phyloP scores from a whole-genome alignment of 2,113 vertebrate genomes.

The Oncorhynchus masou region DNA sequence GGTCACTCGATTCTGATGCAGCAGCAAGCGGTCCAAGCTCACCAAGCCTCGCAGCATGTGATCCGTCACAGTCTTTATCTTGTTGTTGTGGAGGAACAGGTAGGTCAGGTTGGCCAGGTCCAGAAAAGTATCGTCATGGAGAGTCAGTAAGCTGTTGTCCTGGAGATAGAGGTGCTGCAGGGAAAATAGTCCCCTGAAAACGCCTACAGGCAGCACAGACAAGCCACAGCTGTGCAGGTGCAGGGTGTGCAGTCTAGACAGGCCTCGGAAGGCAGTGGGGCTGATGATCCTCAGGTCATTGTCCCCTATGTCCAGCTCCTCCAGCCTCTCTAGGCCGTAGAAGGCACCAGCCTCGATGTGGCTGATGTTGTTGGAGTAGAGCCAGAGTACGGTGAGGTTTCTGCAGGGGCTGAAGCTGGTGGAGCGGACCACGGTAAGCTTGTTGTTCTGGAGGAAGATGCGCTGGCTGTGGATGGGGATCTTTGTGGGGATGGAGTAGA shows the following conservation, averaged over 20 bases:
- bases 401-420: slow-evolving; percentile 77
- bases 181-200: slow-evolving; percentile 78
- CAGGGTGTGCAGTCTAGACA: slow-evolving; percentile 78
- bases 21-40: slow-evolving; percentile 78
- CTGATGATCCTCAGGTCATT: slow-evolving; percentile 78
- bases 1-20: slow-evolving; percentile 81
- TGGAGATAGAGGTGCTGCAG: slow-evolving; percentile 85
- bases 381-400: slow-evolving; percentile 83
- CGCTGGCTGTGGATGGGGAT: slow-evolving; percentile 81
- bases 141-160: slow-evolving; percentile 76
- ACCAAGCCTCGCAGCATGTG: slow-evolving; percentile 76
- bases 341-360: slow-evolving; percentile 77
- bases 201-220: slow-evolving; percentile 73
- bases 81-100: slow-evolving; percentile 83
- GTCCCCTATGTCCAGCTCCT: slow-evolving; percentile 83
- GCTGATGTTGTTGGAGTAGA: slow-evolving; percentile 81
- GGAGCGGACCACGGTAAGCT: slow-evolving; percentile 71
- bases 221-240: slow-evolving; percentile 82
- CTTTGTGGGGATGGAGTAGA: slow-evolving; percentile 71
- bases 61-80: slow-evolving; percentile 76
- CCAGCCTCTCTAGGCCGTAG: slow-evolving; percentile 74
- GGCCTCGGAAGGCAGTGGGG: slow-evolving; percentile 76
- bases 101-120: slow-evolving; percentile 84
- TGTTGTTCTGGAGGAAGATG: slow-evolving; percentile 84
- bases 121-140: slow-evolving; percentile 77